These are phyloP conservation scores for Eolophus roseicapilla DNA, from an alignment of 2,113 vertebrate species.

Conservation along the genomic window DNA sequence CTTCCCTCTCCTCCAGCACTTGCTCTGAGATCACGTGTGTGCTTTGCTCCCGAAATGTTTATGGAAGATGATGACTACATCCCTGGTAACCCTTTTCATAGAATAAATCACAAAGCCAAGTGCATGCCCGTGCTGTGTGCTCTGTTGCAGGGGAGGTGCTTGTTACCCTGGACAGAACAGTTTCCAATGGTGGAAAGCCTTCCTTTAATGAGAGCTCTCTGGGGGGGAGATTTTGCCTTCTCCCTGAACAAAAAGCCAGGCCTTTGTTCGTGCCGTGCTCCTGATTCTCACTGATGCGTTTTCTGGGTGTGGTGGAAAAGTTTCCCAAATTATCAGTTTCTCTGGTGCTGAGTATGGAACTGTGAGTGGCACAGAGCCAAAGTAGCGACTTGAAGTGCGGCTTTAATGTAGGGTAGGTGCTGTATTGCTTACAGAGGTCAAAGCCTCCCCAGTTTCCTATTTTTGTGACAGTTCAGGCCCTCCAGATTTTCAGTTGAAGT, in stretches of 20 bases:
- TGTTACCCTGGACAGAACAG: not conserved
- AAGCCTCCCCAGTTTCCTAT: not conserved
- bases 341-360: not conserved
- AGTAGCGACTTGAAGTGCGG: not conserved
- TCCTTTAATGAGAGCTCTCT: not conserved
- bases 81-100: constrained; percentile 5
- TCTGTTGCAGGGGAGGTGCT: not conserved
- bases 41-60: not conserved
- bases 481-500: not conserved
- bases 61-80: not conserved
- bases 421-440: not conserved
- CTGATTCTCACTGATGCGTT: not conserved
- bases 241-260: not conserved
- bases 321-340: not conserved
- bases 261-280: not conserved
- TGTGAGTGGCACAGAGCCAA: not conserved
- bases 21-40: not conserved
- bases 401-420: not conserved
- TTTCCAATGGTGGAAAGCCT: not conserved
- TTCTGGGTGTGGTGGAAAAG: constrained; percentile 9
- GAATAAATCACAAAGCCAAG: not conserved
- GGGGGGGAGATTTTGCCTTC: not conserved
- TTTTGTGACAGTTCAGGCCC: not conserved
- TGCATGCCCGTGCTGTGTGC: not conserved
- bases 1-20: not conserved